Percentiles rank a stretch among this genome's conserved stretches.
Conservation (phyloP, 2,888 invertebrate genomes). For the Leptarthrus brevirostris region DNA sequence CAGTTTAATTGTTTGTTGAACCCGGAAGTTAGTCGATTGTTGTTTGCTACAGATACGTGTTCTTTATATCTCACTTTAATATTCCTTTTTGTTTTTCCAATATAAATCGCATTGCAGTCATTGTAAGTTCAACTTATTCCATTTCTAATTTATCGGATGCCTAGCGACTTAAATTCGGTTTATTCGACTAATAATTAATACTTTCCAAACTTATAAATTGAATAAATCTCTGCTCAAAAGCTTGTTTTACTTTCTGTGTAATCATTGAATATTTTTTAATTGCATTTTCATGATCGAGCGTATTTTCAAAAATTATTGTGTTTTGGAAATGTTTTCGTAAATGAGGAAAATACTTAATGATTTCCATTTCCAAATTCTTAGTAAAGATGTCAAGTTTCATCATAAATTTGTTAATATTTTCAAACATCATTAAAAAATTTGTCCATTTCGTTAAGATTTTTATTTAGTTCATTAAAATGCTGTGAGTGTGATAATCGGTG, state of each 20-base stretch:
- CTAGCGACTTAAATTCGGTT: no score
- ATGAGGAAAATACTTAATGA: conserved; percentile 2
- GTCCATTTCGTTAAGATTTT: conserved; percentile 18
- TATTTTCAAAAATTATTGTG: conserved; percentile 12
- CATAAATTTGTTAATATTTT: neutral
- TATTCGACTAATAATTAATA: no score
- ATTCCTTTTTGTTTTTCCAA: no score
- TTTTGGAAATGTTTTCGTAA: neutral
- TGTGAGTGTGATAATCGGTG: neutral
- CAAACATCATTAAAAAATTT: conserved; percentile 7
- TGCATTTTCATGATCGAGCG: neutral
- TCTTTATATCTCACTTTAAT: no score
- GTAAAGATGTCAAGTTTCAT: neutral
- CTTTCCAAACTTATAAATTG: conserved; percentile 14
- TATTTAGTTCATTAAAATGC: conserved; percentile 31
- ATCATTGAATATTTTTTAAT: neutral
- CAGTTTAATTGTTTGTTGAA: no score
- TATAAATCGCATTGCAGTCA: no score
- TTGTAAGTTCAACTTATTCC: no score
- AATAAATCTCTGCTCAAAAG: conserved; percentile 14
- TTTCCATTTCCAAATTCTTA: neutral
- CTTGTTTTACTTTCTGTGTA: neutral
- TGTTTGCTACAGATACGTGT: no score
- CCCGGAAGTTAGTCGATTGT: no score
- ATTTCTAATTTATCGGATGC: no score